Percentiles rank a stretch among this genome's conserved stretches.
Evolutionary conservation across 2,797 vertebrate genomes (phyloP).

Genomic region (Melanotaenia parkinsoni): DNA sequence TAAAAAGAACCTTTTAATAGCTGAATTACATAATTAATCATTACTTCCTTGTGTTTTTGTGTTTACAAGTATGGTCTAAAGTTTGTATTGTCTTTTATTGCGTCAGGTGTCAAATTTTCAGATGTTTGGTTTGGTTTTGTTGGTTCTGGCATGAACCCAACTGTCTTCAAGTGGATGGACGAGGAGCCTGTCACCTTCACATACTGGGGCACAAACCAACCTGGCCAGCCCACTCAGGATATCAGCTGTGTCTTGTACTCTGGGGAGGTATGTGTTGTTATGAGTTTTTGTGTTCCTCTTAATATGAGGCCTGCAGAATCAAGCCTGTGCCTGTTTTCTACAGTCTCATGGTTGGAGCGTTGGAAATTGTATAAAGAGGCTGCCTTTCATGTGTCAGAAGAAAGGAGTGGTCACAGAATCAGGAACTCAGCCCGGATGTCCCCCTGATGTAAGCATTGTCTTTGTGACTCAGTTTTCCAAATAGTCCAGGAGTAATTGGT

Average conservation of each 20-base stretch:
- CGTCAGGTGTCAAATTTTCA: constrained; percentile 70
- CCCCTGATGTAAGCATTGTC: constrained; percentile 79
- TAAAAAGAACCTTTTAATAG: too few species aligned
- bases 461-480: neutral
- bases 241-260: constrained; percentile 88
- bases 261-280: constrained; percentile 48
- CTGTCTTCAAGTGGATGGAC: constrained; percentile 89
- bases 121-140: constrained; percentile 90
- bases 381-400: constrained; percentile 91
- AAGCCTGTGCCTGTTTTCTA: constrained; percentile 22
- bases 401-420: constrained; percentile 82
- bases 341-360: constrained; percentile 85
- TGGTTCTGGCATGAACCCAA: constrained; percentile 63
- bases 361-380: constrained; percentile 78
- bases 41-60: too few species aligned
- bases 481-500: neutral
- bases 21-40: too few species aligned
- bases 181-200: constrained; percentile 84
- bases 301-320: constrained; percentile 12
- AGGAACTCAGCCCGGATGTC: constrained; percentile 75
- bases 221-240: constrained; percentile 74
- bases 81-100: constrained; percentile 24
- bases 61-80: neutral
- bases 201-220: constrained; percentile 89
- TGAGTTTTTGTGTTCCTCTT: constrained; percentile 10